Base-by-base conservation (phyloP, 53 echinoderm and acorn worm genomes). In the Holothuria leucospilota region DNA sequence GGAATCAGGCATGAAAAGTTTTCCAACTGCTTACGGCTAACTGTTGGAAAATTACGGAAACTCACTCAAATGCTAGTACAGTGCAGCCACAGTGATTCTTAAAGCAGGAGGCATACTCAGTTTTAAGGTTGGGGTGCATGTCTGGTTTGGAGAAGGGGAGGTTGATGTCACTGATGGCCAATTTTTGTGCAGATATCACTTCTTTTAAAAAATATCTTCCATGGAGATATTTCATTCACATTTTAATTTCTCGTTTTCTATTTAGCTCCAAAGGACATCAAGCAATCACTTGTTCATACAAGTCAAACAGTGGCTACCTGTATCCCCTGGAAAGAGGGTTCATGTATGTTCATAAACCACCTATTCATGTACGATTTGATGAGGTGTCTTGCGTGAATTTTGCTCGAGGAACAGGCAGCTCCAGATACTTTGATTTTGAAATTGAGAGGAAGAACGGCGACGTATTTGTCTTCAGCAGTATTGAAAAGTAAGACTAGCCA, bases 271-370 rank as follows among this genome's bases (percentile, higher is more conserved):
- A 89, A 15, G 93, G 93, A 61, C 85, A 95, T 8, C 93, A 95
- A 38, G 91, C 95, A 39, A 95, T 98, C 77, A 93, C 88, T 81
- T 98, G 99, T 51, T 95, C 99, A 21, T 93, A 98, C 92, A 93
- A 95, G 78, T 98, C 99, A 69, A 98, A 98, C 94, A 98, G 95
- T 52, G 99, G 99, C 5, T 97, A 91, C 85, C 94, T 98, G 26
- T 98, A 98, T 51, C 99, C 95, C 5, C 77, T 98, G 42, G 99
- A 98, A 80, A 91, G 99, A 51, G 99, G 99, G 39, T 95, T 98
- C 85, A 98, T 98, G 89, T 95, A 90, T 67, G 99, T 98, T 59
- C 99, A 98, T 81, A 98, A 98, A 69, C 99, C 99, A 10, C 99
- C 99, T 8, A 85, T 95, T 40, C 95, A 95, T 90, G 93, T 95